Evolutionary conservation across 2,888 invertebrate genomes (phyloP).

Genomic region (Melipona bicolor): DNA sequence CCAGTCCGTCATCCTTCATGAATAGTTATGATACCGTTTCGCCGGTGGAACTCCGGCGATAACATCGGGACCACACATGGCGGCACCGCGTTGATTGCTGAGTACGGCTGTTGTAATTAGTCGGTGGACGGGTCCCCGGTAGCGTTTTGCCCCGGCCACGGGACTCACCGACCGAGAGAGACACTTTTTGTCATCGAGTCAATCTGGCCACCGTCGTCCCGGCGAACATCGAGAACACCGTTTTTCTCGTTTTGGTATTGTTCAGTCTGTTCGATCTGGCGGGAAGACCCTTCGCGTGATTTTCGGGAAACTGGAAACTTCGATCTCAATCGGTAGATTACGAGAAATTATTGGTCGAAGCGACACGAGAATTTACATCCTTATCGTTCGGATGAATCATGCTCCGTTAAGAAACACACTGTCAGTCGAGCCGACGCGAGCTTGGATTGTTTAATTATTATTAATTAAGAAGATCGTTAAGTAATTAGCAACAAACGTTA

Average conservation of each 20-base stretch:
- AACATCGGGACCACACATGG: slow-evolving; percentile 58
- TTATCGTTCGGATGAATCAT: too few species aligned
- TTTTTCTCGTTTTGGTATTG: background rate
- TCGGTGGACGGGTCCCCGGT: slow-evolving; percentile 24
- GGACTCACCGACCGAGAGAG: background rate
- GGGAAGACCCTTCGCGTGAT: background rate
- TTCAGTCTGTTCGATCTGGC: background rate
- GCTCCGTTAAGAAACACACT: too few species aligned
- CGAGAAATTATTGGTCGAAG: too few species aligned
- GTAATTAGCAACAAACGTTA: too few species aligned
- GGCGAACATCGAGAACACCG: too few species aligned
- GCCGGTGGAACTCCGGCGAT: slow-evolving; percentile 52
- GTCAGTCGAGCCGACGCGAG: too few species aligned
- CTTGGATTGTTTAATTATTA: too few species aligned
- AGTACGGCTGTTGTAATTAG: slow-evolving; percentile 53
- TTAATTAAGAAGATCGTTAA: too few species aligned
- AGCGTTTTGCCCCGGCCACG: slow-evolving; percentile 24
- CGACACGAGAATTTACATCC: too few species aligned
- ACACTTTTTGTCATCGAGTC: slow-evolving; percentile 24
- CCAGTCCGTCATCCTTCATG: slow-evolving; percentile 59
- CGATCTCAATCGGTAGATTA: too few species aligned
- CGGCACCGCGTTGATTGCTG: slow-evolving; percentile 37
- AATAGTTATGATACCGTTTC: slow-evolving; percentile 73
- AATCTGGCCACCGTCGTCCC: background rate
- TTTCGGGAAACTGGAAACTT: background rate